Base-by-base conservation (phyloP, 2,113 vertebrate species). In the Embiotoca jacksoni region DNA sequence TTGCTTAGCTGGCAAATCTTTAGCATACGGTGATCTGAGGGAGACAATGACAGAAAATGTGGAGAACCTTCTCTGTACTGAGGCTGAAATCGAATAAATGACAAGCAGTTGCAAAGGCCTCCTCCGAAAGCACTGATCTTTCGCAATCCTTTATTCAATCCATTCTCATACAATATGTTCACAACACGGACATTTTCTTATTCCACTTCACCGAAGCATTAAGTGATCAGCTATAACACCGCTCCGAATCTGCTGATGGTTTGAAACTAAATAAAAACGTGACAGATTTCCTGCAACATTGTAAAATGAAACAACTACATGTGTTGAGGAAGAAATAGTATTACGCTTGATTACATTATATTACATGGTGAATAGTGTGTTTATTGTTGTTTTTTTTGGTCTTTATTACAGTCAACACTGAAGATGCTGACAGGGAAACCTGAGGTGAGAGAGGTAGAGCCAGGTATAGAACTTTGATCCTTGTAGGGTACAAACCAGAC, bases 1-100 rank as follows among this genome's bases (percentile, higher is more conserved):
- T 87, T 61, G 83, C 89, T 84, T 84, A 87, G 84, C 86, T 77
- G 61, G 79, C 85, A 84, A 84, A 82, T 84, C 87, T 89, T 77
- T 71, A 87, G 78, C 81, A 80, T 85, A 74, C 71, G 74, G 60
- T 82, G 80, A 85, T 90, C 71, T 36, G 14, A 46, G 67, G 59
- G 58, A 10, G 61, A 85, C 80, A 83, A 90, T 74, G 64, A 61
- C 74, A 76, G 89, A 76, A 64, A 56, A 83, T 56, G 77, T 75
- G 64, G 66, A 80, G 61, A 73, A 39, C 59, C 56, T 79, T 5
- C 41, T 78, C 71, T 72, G 50, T 58, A 15, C 58, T 75, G 47
- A 67, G 23, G 49, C 49, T 71, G 44, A 76, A 74, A 62, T 64
- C 53, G 10, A 80, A 83, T 77, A 70, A 87, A 76, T 56, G 69